Conservation (phyloP, 2,888 invertebrate species). For the Catocala nupta region DNA sequence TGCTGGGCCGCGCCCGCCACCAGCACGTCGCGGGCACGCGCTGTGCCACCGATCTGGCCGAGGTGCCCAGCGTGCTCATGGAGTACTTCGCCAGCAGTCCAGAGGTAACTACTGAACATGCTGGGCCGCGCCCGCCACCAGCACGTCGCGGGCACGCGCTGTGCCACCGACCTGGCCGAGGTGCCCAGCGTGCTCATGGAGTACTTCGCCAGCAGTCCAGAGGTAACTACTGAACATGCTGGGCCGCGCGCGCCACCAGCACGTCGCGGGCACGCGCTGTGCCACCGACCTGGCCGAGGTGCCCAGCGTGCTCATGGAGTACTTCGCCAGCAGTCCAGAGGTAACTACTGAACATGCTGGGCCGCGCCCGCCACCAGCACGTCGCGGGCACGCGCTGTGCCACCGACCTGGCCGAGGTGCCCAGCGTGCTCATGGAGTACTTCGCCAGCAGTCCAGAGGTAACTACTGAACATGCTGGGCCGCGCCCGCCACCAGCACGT, state of each 20-base stretch:
- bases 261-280: slow-evolving; percentile 98
- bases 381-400: slow-evolving; percentile 98
- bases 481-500: slow-evolving; percentile 98
- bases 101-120: too few relatives aligned
- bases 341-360: slow-evolving; percentile 90
- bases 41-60: slow-evolving; percentile 98
- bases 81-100: too few relatives aligned
- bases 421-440: slow-evolving; percentile 99
- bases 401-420: slow-evolving; percentile 99
- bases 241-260: slow-evolving; percentile 97
- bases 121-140: slow-evolving; percentile 97
- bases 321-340: slow-evolving; percentile 96
- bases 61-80: slow-evolving; percentile 99
- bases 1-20: slow-evolving; percentile 97
- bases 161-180: slow-evolving; percentile 99
- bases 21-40: slow-evolving; percentile 99
- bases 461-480: slow-evolving; percentile 91
- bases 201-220: slow-evolving; percentile 96
- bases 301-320: slow-evolving; percentile 99
- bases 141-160: slow-evolving; percentile 98
- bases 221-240: slow-evolving; percentile 90
- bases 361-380: slow-evolving; percentile 97
- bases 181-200: slow-evolving; percentile 99
- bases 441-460: slow-evolving; percentile 95
- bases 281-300: slow-evolving; percentile 99